Evolutionary conservation across 2,113 vertebrate species (phyloP).

Genomic region (Hippocampus zosterae): DNA sequence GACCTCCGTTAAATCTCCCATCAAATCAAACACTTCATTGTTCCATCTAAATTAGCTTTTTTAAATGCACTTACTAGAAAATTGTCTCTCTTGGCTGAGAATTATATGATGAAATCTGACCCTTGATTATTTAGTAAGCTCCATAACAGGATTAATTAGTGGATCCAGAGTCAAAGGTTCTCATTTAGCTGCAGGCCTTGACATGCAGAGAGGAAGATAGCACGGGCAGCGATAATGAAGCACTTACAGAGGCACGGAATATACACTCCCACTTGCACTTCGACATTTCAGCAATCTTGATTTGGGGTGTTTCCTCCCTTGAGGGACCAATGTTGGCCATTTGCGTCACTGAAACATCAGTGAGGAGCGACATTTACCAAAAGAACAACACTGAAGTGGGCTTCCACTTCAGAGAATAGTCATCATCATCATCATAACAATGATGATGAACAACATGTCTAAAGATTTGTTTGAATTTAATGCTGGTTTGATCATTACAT

Average conservation of each 20-base stretch:
- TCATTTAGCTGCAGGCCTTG: constrained; percentile 47
- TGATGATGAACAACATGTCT: background rate
- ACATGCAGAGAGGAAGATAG: constrained; percentile 25
- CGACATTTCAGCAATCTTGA: constrained; percentile 8
- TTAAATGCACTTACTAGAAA: constrained; percentile 5
- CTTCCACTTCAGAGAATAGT: background rate
- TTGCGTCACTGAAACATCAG: constrained; percentile 31
- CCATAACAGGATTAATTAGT: constrained; percentile 66
- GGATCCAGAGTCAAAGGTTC: constrained; percentile 57
- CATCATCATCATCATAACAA: too few species aligned
- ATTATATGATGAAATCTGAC: constrained; percentile 58
- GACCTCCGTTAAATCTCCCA: background rate
- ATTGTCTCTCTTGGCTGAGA: constrained; percentile 26
- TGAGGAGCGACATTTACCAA: constrained; percentile 2
- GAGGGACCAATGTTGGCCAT: constrained; percentile 51
- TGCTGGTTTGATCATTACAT: constrained; percentile 20
- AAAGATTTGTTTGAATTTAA: background rate
- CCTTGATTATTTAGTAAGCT: constrained; percentile 51
- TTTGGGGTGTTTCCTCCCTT: constrained; percentile 14
- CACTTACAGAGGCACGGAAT: constrained; percentile 21
- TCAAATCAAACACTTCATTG: constrained; percentile 13
- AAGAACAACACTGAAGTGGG: background rate
- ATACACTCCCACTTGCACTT: constrained; percentile 20
- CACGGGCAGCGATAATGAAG: constrained; percentile 33
- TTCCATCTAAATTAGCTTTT: constrained; percentile 17